phyloP scores from a whole-genome alignment of 2,797 vertebrate species.

The Xenopus petersii region DNA sequence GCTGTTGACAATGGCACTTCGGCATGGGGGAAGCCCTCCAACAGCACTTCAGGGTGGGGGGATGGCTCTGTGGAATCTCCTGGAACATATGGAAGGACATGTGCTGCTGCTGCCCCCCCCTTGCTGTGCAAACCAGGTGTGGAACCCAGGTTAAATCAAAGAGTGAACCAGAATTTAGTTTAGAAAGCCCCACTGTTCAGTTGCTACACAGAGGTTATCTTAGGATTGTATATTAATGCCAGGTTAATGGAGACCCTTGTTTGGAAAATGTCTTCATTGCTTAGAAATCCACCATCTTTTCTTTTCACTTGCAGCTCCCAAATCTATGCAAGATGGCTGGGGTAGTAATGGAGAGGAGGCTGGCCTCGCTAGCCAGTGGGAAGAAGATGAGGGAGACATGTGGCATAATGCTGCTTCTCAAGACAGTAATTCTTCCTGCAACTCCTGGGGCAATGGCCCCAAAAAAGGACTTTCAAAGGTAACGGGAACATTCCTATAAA shows the following conservation, averaged over 20 bases:
- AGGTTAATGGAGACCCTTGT: too few relatives aligned
- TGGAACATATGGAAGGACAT: slow-evolving; percentile 80
- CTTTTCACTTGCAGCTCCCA: slow-evolving; percentile 73
- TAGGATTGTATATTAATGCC: too few relatives aligned
- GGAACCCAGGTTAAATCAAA: neutral
- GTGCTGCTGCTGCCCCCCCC: slow-evolving; percentile 68
- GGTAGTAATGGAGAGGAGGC: slow-evolving; percentile 87
- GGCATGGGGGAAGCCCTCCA: slow-evolving; percentile 87
- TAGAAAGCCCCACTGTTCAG: too few relatives aligned
- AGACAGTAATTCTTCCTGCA: slow-evolving; percentile 88
- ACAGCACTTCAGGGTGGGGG: slow-evolving; percentile 77
- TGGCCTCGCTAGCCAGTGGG: slow-evolving; percentile 84
- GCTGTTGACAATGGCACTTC: slow-evolving; percentile 93
- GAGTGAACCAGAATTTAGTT: too few relatives aligned
- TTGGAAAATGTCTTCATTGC: too few relatives aligned
- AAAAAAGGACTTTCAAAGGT: slow-evolving; percentile 93
- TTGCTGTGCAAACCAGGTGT: slow-evolving; percentile 94
- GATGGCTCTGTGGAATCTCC: slow-evolving; percentile 76
- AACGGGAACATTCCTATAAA: neutral
- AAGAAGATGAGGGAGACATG: slow-evolving; percentile 89
- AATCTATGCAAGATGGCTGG: slow-evolving; percentile 99
- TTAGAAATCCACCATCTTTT: neutral
- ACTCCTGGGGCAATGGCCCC: slow-evolving; percentile 88
- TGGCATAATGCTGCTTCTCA: slow-evolving; percentile 92
- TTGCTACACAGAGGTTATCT: too few relatives aligned